Evolutionary conservation across 2,113 vertebrate genomes (phyloP).

Genomic region (Hippopotamus amphibius): DNA sequence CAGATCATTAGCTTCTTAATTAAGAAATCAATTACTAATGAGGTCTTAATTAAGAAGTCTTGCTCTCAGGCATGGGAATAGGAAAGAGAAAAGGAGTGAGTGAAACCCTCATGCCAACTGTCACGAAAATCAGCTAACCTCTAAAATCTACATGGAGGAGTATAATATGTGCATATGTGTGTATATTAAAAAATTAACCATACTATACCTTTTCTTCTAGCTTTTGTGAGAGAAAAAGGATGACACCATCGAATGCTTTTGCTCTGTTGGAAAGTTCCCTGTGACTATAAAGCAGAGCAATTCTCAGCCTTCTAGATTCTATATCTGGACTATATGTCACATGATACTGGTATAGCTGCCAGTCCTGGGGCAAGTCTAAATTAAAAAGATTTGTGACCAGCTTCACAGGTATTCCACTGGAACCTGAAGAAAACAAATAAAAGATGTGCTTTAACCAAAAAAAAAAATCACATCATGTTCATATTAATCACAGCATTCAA

Average conservation of each 20-base stretch:
- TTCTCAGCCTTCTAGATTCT: conserved; percentile 72
- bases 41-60: conserved; percentile 21
- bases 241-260: conserved; percentile 76
- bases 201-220: conserved; percentile 80
- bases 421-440: conserved; percentile 66
- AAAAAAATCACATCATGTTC: background rate
- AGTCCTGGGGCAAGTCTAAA: conserved; percentile 65
- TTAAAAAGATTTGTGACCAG: conserved; percentile 73
- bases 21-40: background rate
- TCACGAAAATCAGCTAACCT: background rate
- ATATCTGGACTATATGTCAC: conserved; percentile 66
- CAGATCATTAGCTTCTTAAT: background rate
- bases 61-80: background rate
- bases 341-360: conserved; percentile 77
- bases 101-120: background rate
- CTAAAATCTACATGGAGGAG: background rate
- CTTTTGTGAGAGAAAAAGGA: conserved; percentile 80
- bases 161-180: background rate
- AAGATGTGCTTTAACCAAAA: background rate
- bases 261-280: conserved; percentile 64
- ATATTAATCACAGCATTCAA: background rate
- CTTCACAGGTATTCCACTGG: conserved; percentile 79
- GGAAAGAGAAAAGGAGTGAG: background rate
- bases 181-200: background rate
- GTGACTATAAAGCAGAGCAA: conserved; percentile 73